Conservation (phyloP, 2,888 invertebrate genomes). For the Scaptomyza polygonia region DNA sequence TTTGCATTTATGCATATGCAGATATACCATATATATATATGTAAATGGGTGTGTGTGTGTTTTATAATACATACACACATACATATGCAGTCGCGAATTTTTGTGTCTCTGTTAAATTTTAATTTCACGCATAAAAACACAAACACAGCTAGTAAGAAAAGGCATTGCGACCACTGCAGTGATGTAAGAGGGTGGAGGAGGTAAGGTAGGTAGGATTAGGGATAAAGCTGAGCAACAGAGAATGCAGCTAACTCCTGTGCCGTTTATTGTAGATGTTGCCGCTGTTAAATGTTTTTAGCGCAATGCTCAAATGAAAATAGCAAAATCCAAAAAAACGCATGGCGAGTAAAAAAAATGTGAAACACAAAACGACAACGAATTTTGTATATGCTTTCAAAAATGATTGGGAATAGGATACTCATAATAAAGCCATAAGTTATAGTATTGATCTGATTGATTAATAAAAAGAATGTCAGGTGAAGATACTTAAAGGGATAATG, state of each 20-base stretch:
- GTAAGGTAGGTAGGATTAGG: neutral
- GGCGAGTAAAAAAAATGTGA: neutral
- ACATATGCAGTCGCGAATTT: constrained; percentile 54
- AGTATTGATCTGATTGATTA: too few species aligned
- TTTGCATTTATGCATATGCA: constrained; percentile 66
- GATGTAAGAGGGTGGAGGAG: neutral
- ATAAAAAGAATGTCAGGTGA: too few species aligned
- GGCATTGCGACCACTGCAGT: neutral
- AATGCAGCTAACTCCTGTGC: constrained; percentile 45
- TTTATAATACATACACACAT: constrained; percentile 46
- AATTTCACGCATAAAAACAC: constrained; percentile 80
- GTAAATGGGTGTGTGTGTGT: constrained; percentile 20
- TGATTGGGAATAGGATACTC: too few species aligned
- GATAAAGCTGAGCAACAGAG: constrained; percentile 7
- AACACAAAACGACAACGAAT: constrained; percentile 3
- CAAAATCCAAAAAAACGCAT: constrained; percentile 6
- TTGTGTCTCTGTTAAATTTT: constrained; percentile 76
- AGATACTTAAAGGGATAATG: too few species aligned
- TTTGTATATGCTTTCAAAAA: neutral
- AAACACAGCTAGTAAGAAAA: constrained; percentile 51
- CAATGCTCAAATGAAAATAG: constrained; percentile 41
- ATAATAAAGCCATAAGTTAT: too few species aligned
- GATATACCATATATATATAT: constrained; percentile 15
- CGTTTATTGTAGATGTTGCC: constrained; percentile 56
- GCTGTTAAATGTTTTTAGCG: constrained; percentile 66